Evolutionary conservation across 2,113 vertebrate species (phyloP).

Genomic region (Apistogramma diplotaenia): DNA sequence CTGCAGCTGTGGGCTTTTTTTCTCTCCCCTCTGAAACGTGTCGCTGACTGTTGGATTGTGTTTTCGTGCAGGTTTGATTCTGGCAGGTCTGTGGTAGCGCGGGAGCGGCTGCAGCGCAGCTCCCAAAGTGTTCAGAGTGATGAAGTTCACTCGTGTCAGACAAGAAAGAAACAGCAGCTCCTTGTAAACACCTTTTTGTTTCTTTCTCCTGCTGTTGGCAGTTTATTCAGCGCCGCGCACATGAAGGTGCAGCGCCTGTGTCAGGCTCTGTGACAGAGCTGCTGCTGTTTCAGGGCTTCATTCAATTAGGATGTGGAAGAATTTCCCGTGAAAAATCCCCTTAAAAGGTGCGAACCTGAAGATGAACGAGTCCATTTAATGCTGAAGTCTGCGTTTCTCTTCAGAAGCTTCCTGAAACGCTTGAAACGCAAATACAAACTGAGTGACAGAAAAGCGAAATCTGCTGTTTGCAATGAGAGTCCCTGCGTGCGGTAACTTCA

Average conservation of each 20-base stretch:
- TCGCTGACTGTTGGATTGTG: background rate
- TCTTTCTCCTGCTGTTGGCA: background rate
- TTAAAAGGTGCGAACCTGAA: background rate
- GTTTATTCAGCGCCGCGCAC: background rate
- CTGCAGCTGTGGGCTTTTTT: background rate
- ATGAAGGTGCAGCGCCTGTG: background rate
- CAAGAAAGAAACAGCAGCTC: background rate
- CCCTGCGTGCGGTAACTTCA: background rate
- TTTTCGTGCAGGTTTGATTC: background rate
- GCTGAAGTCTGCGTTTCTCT: background rate
- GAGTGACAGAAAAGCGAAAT: background rate
- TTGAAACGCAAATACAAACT: background rate
- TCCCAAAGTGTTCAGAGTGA: background rate
- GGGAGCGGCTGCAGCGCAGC: background rate
- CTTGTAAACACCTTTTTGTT: background rate
- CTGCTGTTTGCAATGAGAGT: background rate
- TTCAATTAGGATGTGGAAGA: background rate
- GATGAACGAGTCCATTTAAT: background rate
- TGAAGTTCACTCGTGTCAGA: background rate
- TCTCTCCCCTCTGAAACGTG: background rate
- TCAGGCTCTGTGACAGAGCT: background rate
- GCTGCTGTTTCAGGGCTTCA: background rate
- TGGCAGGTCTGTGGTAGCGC: background rate
- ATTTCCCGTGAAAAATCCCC: background rate
- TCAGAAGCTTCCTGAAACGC: too few relatives aligned